Percentiles rank a stretch among this genome's conserved stretches.
Evolutionary conservation across 2,888 invertebrate species (phyloP).

Genomic region (Phragmatobia fuliginosa): DNA sequence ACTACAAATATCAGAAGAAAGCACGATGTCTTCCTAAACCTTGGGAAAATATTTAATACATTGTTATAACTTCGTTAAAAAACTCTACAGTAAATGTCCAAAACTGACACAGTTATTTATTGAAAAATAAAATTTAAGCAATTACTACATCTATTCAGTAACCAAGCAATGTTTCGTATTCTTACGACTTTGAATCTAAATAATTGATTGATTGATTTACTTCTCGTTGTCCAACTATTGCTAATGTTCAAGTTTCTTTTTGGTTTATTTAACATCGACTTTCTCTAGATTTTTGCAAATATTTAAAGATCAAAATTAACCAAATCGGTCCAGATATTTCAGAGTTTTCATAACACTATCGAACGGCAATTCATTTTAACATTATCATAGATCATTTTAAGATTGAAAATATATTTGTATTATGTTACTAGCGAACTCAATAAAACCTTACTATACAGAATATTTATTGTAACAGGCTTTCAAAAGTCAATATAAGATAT

Average conservation of each 20-base stretch:
- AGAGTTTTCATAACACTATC: too few relatives aligned
- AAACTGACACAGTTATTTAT: not conserved
- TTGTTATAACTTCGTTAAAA: not conserved
- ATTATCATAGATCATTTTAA: too few relatives aligned
- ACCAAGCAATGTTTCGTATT: accelerated
- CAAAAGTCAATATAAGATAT: slow-evolving; percentile 41
- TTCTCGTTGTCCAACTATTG: too few relatives aligned
- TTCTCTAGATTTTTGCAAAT: too few relatives aligned
- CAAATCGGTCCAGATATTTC: too few relatives aligned
- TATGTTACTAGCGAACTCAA: not conserved
- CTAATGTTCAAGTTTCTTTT: too few relatives aligned
- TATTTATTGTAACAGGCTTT: slow-evolving; percentile 21
- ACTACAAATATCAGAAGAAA: not conserved
- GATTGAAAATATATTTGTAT: not conserved
- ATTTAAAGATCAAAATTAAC: too few relatives aligned
- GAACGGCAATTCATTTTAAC: too few relatives aligned
- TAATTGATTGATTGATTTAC: too few relatives aligned
- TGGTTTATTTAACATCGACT: too few relatives aligned
- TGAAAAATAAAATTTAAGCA: not conserved
- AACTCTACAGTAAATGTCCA: not conserved
- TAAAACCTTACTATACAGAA: slow-evolving; percentile 9
- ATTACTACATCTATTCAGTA: not conserved
- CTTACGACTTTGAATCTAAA: not conserved
- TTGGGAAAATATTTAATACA: not conserved
- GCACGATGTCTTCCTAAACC: not conserved